These are phyloP conservation scores for Lepidurus packardi DNA, from an alignment of 1,140 invertebrate species.

Conservation along the genomic window DNA sequence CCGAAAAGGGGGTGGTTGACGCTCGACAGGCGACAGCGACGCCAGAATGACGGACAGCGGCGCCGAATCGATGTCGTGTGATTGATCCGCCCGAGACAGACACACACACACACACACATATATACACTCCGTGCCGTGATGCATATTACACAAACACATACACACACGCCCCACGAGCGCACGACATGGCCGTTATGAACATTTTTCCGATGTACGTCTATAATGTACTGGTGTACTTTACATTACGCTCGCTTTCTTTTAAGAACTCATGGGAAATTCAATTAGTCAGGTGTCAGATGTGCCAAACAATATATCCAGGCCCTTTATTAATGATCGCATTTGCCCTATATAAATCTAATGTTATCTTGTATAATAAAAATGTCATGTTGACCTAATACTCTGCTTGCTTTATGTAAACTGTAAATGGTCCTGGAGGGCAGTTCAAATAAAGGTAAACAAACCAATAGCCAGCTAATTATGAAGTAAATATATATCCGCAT, in stretches of 20 bases:
- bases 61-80: conserved; percentile 6
- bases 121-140: too few species aligned
- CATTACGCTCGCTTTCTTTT: not conserved
- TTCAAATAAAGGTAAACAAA: too few species aligned
- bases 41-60: conserved; percentile 16
- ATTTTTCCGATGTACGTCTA: not conserved
- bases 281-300: not conserved
- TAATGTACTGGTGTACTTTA: not conserved
- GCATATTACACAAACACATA: not conserved
- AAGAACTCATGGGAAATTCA: too few species aligned
- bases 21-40: conserved; percentile 17
- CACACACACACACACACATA: not conserved
- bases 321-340: not conserved
- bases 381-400: too few species aligned
- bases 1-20: not conserved
- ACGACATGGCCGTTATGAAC: not conserved
- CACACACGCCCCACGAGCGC: not conserved
- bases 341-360: too few species aligned
- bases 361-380: too few species aligned
- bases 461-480: too few species aligned
- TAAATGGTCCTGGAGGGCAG: too few species aligned
- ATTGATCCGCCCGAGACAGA: conserved; percentile 9
- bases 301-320: not conserved
- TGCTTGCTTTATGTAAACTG: too few species aligned
- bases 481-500: too few species aligned